Evolutionary conservation across 2,888 invertebrate genomes (phyloP), one percentile per base, ranked within the genome.

Genomic region (Mesopsocus fuscifrons): DNA sequence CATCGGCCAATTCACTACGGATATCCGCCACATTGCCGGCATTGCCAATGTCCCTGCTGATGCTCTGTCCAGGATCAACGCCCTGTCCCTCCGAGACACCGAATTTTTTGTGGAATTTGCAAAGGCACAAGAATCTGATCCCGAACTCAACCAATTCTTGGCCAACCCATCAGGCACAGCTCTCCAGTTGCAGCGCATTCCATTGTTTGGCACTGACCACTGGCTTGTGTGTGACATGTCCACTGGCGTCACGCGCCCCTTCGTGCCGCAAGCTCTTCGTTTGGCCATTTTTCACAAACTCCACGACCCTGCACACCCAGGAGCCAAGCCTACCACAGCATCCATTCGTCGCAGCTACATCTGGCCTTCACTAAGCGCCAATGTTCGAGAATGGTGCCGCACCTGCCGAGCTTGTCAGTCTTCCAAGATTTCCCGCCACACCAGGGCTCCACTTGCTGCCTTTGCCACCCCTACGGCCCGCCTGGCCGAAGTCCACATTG

Each of bases 401-500:
- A 38, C 31, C 13, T 42, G 42, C 35, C 6, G 31, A 8, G 23
- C 42, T 16, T 42, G 42, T n/a, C 42, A 42, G 33, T 18, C 16
- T 16, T 17, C 32, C 11, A 41, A 35, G 9, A 3, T 33, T 34
- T 16, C 3, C 38, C 3, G 15, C 3, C 13, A 41, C 18, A 40
- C 5, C 6, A n/a, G 31, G 23, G 4, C 42, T 23, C 13, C 21
- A 23, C 3, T 33, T 33, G n/a, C 3, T 23, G 2, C 15, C 23
- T 3, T 20, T 16, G 2, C 18, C 23, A n/a, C 23, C 33, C n/a
- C n/a, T n/a, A 2, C 5, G 16, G 8, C 6, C 4, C 31, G 32
- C 2, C 33, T 42, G 31, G 6, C 17, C 17, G 4, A 33, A 2
- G 11, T 42, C 3, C 15, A 16, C 9, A 16, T 42, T 6, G 42